phyloP scores from a whole-genome alignment of 2,888 invertebrate species.

The Rhingia rostrata region DNA sequence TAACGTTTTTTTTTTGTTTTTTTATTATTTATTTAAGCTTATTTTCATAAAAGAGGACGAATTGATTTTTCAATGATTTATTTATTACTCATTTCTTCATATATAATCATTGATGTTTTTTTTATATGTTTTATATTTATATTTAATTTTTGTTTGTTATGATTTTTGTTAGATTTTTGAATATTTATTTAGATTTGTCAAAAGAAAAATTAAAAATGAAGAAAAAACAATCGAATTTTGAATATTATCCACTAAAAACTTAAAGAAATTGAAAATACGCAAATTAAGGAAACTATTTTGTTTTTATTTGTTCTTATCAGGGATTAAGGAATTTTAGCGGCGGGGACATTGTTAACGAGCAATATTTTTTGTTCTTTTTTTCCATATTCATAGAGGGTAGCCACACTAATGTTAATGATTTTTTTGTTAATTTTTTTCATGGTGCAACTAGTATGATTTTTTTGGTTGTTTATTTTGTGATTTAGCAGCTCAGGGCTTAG shows the following conservation, averaged over 20 bases:
- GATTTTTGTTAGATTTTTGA: conserved; percentile 62
- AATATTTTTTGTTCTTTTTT: conserved; percentile 47
- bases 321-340: conserved; percentile 68
- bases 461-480: conserved; percentile 57
- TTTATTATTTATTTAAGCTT: conserved; percentile 72
- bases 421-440: conserved; percentile 67
- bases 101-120: conserved; percentile 62
- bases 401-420: conserved; percentile 46
- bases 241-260: conserved; percentile 53
- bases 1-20: conserved; percentile 68
- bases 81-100: conserved; percentile 39
- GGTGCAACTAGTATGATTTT: conserved; percentile 59
- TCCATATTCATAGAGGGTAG: conserved; percentile 45
- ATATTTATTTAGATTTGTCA: conserved; percentile 64
- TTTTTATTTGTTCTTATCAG: conserved; percentile 58
- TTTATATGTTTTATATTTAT: conserved; percentile 55
- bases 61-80: conserved; percentile 74
- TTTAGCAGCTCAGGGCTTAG: conserved; percentile 73
- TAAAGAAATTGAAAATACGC: conserved; percentile 43
- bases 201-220: conserved; percentile 33
- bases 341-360: conserved; percentile 73
- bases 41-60: conserved; percentile 74
- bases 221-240: conserved; percentile 13
- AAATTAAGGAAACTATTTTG: conserved; percentile 48
- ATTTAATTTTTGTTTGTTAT: conserved; percentile 41